These are phyloP conservation scores for Apis cerana DNA, from an alignment of 1,140 invertebrate genomes.

Conservation along the genomic window DNA sequence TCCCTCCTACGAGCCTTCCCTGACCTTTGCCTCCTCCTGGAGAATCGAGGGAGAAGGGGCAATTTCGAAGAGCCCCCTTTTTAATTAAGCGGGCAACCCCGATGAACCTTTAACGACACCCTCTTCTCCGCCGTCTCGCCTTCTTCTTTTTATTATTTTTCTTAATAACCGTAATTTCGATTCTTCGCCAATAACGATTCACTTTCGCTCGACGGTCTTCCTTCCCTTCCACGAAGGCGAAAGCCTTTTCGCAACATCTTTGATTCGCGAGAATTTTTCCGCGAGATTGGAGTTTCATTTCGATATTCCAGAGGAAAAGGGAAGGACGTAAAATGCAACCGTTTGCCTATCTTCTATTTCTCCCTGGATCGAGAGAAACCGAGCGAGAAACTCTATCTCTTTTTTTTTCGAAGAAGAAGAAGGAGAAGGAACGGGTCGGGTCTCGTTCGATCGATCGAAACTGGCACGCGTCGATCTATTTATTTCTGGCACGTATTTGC, in stretches of 20 bases:
- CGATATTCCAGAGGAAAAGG: not conserved
- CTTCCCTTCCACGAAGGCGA: not conserved
- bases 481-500: conserved; percentile 24
- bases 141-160: conserved; percentile 9
- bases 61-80: conserved; percentile 38
- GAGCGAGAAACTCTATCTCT: not conserved
- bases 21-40: conserved; percentile 1
- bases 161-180: not conserved
- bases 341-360: no score
- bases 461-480: conserved; percentile 7
- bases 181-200: not conserved
- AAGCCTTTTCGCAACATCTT: not conserved
- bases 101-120: conserved; percentile 54
- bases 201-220: not conserved
- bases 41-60: not conserved
- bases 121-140: no score
- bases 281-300: no score
- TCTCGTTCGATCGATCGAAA: not conserved
- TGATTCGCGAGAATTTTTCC: not conserved
- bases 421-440: not conserved
- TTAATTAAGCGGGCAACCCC: conserved; percentile 53
- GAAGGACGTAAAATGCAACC: not conserved
- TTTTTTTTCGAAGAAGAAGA: not conserved
- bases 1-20: conserved; percentile 4
- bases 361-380: not conserved